Evolutionary conservation across 35 echinoderm and acorn worm genomes (phyloP).

Genomic region (Ptychodera flava): DNA sequence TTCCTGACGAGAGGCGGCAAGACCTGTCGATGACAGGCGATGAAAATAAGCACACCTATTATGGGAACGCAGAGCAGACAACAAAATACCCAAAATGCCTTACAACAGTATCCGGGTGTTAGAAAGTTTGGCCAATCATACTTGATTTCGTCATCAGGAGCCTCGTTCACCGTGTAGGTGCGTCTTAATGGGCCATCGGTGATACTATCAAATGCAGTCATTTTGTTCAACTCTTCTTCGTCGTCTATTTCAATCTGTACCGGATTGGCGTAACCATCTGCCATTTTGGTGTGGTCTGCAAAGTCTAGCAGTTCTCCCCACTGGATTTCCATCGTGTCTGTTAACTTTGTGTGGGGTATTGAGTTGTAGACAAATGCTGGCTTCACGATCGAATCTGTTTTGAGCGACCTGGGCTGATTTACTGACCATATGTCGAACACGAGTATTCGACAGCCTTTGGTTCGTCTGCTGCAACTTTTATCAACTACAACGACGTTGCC

Average conservation of each 20-base stretch:
- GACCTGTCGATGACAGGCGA: not conserved
- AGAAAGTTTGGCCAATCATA: not conserved
- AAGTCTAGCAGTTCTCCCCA: not conserved
- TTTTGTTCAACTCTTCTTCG: not conserved
- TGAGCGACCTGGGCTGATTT: not conserved
- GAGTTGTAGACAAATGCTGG: not conserved
- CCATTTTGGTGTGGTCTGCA: not conserved
- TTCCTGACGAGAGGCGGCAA: not conserved
- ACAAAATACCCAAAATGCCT: not conserved
- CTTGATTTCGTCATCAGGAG: not conserved
- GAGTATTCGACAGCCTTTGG: not conserved
- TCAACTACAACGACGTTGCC: not conserved
- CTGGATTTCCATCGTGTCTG: not conserved
- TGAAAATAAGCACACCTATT: not conserved
- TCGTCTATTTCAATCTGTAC: not conserved
- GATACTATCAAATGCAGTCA: not conserved
- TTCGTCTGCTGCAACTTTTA: not conserved
- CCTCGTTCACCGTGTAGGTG: not conserved
- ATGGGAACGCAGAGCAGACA: not conserved
- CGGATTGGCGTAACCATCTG: not conserved
- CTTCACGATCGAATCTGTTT: not conserved
- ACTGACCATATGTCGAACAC: not conserved
- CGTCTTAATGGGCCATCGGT: not conserved
- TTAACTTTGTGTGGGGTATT: not conserved
- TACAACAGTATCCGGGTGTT: not conserved